Percentiles rank a stretch among this genome's conserved stretches.
phyloP scores from a whole-genome alignment of 2,888 invertebrate genomes.

The Anticlea derivata region DNA sequence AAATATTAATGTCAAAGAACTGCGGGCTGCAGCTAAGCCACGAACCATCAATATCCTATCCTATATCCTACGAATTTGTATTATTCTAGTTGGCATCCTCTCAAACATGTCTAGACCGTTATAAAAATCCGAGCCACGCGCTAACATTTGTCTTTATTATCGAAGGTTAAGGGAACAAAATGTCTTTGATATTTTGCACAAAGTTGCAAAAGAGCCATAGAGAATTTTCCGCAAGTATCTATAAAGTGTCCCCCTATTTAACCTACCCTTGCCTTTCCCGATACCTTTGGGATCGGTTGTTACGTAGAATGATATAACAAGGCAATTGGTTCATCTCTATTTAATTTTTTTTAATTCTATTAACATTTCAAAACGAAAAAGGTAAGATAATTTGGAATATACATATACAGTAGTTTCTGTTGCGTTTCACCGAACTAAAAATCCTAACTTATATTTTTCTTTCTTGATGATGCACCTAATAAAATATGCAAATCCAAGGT shows the following conservation, averaged over 20 bases:
- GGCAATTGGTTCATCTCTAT: background rate
- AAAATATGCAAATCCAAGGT: slow-evolving; percentile 16
- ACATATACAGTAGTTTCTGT: too few relatives aligned
- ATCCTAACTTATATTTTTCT: too few relatives aligned
- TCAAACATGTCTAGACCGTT: slow-evolving; percentile 29
- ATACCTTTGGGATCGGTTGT: slow-evolving; percentile 27
- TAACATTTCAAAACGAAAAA: too few relatives aligned
- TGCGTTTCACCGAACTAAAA: too few relatives aligned
- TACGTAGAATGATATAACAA: slow-evolving; percentile 11
- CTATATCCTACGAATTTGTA: slow-evolving; percentile 15
- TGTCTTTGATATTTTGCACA: slow-evolving; percentile 35
- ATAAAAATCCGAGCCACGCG: slow-evolving; percentile 27
- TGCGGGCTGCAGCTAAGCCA: slow-evolving; percentile 39
- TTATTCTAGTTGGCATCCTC: slow-evolving; percentile 9
- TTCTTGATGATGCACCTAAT: slow-evolving; percentile 3
- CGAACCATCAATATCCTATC: slow-evolving; percentile 22
- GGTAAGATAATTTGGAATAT: background rate
- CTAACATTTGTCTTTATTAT: slow-evolving; percentile 34
- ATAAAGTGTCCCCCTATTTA: slow-evolving; percentile 31
- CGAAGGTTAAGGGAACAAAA: slow-evolving; percentile 33
- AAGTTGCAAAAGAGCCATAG: slow-evolving; percentile 29
- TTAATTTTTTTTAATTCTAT: background rate
- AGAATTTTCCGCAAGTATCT: slow-evolving; percentile 29
- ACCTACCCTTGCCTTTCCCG: slow-evolving; percentile 27
- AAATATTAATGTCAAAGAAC: slow-evolving; percentile 40